Evolutionary conservation across 2,888 invertebrate genomes (phyloP).

Genomic region (Leptinotarsa tumamoca): DNA sequence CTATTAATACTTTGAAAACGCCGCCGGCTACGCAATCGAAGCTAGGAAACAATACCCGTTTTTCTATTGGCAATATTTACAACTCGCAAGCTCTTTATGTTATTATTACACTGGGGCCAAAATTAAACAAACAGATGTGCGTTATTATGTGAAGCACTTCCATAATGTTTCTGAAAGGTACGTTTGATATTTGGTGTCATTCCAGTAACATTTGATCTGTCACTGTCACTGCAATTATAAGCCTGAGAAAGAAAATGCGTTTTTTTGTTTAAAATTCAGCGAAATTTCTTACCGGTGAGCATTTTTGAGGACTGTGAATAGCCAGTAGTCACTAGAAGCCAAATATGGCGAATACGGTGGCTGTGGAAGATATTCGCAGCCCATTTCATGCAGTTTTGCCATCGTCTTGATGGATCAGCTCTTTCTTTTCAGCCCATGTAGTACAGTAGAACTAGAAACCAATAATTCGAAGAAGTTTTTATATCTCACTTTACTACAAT

Average conservation of each 20-base stretch:
- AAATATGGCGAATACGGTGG: too few species aligned
- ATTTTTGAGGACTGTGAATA: too few species aligned
- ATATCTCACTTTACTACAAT: too few species aligned
- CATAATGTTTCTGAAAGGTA: slow-evolving; percentile 41
- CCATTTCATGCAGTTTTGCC: too few species aligned
- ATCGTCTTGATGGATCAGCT: too few species aligned
- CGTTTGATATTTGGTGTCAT: slow-evolving; percentile 26
- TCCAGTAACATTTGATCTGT: neutral
- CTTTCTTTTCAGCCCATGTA: too few species aligned
- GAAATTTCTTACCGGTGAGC: too few species aligned
- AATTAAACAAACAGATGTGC: slow-evolving; percentile 53
- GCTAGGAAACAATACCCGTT: slow-evolving; percentile 24
- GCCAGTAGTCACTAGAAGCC: too few species aligned
- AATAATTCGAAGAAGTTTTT: too few species aligned
- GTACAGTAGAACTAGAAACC: too few species aligned
- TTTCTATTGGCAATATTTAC: slow-evolving; percentile 40
- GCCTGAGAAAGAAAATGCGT: neutral
- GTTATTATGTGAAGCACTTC: slow-evolving; percentile 49
- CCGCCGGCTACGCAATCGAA: neutral
- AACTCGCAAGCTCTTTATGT: slow-evolving; percentile 37
- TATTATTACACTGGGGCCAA: slow-evolving; percentile 45
- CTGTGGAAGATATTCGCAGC: too few species aligned
- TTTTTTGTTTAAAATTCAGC: too few species aligned
- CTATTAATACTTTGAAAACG: slow-evolving; percentile 10
- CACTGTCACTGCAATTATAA: neutral